Evolutionary conservation across 2,888 invertebrate genomes (phyloP), one percentile per base, ranked within the genome.

Genomic region (Chrysopilus asiliformis): DNA sequence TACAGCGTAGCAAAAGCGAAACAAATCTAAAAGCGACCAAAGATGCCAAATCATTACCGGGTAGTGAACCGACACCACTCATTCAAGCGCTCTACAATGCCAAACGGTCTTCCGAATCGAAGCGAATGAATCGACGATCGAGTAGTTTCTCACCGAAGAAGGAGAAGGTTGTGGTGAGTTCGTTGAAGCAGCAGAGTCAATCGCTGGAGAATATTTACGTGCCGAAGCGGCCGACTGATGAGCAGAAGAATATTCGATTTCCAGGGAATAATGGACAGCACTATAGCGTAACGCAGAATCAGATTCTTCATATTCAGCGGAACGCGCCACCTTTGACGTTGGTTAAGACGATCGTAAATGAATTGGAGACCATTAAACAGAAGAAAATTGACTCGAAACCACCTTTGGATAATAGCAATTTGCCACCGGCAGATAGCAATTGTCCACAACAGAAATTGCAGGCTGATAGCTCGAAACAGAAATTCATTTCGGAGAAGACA

Each of bases 1-100:
- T 90, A 49, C 93, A 87, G 66, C 72, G 91, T 45, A 89, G 90
- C 39, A 90, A 91, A 66, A 93, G 91, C 41, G 90, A 90, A 63
- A 90, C 87, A 32, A 87, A 87, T 63, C 62, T 87, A 37, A 85
- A 86, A 60, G 76, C 74, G 50, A 64, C 60, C 2, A 74, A 74
- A 56, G 73, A 71, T 54, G 76, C 68, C 45, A 64, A 66, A 30
- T 67, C 72, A 43, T 60, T 68, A 47, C 62, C 64, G 2, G 68
- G 67, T 15, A 68, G 67, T 54, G 74, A 74, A 43, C 74, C 73
- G 16, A 73, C 73, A 30, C 76, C 74, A 7, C 60, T 73, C 13
- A 70, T 71, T 40, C 69, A 73, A 54, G 72, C 72, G 30, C 57
- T 73, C 20, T 62, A 62, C 46, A 60, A 57, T 43, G 32, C 39